Evolutionary conservation across 2,113 vertebrate genomes (phyloP).

Genomic region (Oncorhynchus keta): DNA sequence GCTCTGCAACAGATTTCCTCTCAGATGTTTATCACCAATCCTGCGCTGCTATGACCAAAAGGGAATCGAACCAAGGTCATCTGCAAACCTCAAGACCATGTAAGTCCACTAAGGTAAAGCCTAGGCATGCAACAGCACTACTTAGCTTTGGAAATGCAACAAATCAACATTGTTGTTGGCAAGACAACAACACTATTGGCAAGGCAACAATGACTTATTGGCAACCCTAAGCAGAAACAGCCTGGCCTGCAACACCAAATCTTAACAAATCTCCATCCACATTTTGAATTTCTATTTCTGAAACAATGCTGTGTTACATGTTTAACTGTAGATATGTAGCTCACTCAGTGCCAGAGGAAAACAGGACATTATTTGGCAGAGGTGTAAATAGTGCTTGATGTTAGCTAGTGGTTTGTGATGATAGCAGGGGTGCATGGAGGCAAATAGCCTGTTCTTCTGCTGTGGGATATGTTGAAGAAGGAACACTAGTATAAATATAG

Average conservation of each 20-base stretch:
- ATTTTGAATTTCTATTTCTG: neutral
- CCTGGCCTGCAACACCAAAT: neutral
- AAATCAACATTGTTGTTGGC: no score
- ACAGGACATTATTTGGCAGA: neutral
- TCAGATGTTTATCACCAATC: neutral
- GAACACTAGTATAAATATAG: no score
- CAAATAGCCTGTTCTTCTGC: no score
- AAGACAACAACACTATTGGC: neutral
- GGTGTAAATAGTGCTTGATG: neutral
- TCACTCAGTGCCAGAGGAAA: no score
- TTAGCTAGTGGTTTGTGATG: neutral
- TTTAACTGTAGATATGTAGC: no score
- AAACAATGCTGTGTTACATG: neutral
- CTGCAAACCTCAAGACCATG: no score
- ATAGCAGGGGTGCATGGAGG: no score
- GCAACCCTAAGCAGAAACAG: neutral
- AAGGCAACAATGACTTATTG: neutral
- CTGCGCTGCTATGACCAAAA: no score
- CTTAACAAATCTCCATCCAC: neutral
- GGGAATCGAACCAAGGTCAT: neutral
- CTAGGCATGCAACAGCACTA: no score
- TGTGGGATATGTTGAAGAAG: no score
- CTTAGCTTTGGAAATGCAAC: no score
- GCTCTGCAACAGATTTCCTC: neutral
- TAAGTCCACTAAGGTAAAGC: no score